phyloP scores from a whole-genome alignment of 1,140 invertebrate species.

The Heliothis virescens region DNA sequence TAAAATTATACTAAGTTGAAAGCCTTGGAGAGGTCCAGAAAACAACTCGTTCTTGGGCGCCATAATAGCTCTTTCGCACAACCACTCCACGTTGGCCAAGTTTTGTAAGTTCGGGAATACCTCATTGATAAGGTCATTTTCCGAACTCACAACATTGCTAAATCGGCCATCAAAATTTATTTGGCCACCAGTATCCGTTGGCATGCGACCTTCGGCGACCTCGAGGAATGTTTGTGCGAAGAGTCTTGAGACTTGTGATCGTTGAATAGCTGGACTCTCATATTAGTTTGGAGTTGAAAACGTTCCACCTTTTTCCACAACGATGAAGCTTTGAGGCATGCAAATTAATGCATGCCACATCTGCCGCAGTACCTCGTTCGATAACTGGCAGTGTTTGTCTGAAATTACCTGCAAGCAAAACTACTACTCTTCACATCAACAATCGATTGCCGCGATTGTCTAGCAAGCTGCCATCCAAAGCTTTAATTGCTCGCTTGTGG shows the following conservation, averaged over 20 bases:
- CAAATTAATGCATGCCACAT: conserved; percentile 83
- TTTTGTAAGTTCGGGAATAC: no score
- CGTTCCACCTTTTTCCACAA: neutral
- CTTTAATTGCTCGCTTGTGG: neutral
- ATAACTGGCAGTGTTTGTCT: conserved; percentile 84
- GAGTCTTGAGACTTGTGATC: neutral
- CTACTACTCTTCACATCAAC: neutral
- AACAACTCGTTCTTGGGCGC: no score
- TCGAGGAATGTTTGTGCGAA: neutral
- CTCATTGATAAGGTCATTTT: no score
- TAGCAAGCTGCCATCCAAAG: neutral
- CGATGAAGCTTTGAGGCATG: conserved; percentile 58
- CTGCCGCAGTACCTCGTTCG: conserved; percentile 72
- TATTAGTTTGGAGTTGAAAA: neutral
- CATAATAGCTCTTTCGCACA: no score
- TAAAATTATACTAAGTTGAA: neutral
- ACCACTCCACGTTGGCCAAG: no score
- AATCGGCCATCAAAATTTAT: no score
- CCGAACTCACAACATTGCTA: no score
- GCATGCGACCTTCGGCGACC: neutral
- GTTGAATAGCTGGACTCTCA: neutral
- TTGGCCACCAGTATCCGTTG: neutral
- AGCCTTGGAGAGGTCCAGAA: conserved; percentile 3
- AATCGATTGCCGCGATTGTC: neutral
- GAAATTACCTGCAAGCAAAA: conserved; percentile 60